These are phyloP conservation scores for Papilio demoleus DNA, from an alignment of 2,888 invertebrate genomes.

Conservation along the genomic window DNA sequence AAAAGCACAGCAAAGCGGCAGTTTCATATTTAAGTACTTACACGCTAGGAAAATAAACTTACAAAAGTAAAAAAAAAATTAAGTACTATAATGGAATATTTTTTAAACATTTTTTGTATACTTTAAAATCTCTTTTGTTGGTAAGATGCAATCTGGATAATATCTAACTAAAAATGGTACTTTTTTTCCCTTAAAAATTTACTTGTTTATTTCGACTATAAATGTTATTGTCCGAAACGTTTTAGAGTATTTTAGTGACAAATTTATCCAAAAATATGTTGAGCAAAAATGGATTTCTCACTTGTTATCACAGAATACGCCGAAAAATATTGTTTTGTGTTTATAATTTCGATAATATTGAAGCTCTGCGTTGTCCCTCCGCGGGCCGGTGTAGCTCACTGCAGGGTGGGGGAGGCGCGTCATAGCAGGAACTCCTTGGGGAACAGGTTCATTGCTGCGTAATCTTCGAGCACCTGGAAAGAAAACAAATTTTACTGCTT, in stretches of 20 bases:
- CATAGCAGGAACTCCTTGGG: conserved; percentile 87
- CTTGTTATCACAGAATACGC: conserved; percentile 43
- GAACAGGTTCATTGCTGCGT: conserved; percentile 91
- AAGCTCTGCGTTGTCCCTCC: conserved; percentile 32
- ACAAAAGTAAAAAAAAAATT: conserved; percentile 40
- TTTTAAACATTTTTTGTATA: conserved; percentile 30
- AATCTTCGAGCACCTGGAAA: conserved; percentile 90
- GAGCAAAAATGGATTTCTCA: conserved; percentile 40
- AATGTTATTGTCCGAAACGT: conserved; percentile 5
- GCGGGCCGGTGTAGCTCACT: background rate
- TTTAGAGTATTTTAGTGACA: conserved; percentile 20
- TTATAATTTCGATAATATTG: conserved; percentile 31
- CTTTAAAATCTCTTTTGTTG: conserved; percentile 35
- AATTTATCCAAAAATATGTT: conserved; percentile 43
- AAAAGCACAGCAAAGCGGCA: conserved; percentile 12
- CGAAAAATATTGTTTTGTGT: conserved; percentile 28
- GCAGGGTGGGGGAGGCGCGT: conserved; percentile 52
- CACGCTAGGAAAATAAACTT: conserved; percentile 40
- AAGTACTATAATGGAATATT: conserved; percentile 41
- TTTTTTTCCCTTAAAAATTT: background rate
- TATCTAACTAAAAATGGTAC: background rate
- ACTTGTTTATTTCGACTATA: background rate
- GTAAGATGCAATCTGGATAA: conserved; percentile 32
- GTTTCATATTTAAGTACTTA: conserved; percentile 41
- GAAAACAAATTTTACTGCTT: background rate